Conservation (phyloP, 2,888 invertebrate genomes). For the Orthonychiurus folsomi region DNA sequence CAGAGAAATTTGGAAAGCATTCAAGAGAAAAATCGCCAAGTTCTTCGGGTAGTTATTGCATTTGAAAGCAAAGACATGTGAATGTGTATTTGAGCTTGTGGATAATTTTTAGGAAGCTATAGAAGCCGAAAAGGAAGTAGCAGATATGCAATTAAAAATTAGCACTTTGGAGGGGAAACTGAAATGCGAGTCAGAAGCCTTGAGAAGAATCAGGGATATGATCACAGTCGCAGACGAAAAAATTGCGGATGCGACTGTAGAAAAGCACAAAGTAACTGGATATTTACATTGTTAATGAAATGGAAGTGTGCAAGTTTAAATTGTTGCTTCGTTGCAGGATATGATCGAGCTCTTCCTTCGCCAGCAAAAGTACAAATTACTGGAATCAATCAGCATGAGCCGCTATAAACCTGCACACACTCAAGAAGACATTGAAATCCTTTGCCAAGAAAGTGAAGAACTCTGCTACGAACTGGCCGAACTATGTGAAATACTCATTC, state of each 20-base stretch:
- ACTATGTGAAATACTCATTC: conserved; percentile 29
- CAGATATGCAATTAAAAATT: conserved; percentile 43
- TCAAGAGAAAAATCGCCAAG: conserved; percentile 51
- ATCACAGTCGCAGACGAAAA: conserved; percentile 42
- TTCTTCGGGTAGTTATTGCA: conserved; percentile 8
- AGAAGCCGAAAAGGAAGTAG: conserved; percentile 42
- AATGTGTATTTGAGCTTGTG: conserved; percentile 3
- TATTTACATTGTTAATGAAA: conserved; percentile 13
- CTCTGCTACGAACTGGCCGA: conserved; percentile 33
- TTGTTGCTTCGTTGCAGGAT: conserved; percentile 45
- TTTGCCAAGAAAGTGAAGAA: conserved; percentile 50
- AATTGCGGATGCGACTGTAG: conserved; percentile 45
- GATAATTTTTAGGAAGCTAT: conserved; percentile 23
- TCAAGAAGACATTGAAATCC: conserved; percentile 46
- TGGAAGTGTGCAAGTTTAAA: conserved; percentile 8
- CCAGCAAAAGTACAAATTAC: conserved; percentile 59
- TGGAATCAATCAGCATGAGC: conserved; percentile 47
- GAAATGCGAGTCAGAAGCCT: conserved; percentile 41
- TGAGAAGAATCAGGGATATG: conserved; percentile 42
- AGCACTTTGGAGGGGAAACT: conserved; percentile 40
- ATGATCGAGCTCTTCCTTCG: conserved; percentile 56
- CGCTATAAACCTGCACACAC: conserved; percentile 44
- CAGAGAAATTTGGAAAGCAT: conserved; percentile 54
- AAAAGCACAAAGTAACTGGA: conserved; percentile 43
- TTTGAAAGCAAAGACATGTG: conserved; percentile 1